Base-by-base conservation (phyloP, 2,113 vertebrate species). In the Acrocephalus kingi region DNA sequence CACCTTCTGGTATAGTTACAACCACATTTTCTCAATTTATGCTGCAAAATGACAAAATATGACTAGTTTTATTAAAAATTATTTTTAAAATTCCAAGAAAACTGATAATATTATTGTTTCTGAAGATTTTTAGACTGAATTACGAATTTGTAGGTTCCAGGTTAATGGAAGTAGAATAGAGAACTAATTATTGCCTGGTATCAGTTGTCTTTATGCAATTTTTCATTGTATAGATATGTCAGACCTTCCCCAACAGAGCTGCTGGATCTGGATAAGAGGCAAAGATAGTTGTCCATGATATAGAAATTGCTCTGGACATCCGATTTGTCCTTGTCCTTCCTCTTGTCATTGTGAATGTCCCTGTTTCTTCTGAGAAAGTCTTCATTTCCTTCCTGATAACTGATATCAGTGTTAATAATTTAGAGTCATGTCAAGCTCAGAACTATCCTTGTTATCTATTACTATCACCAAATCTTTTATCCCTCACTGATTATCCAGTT, bases 1-100 rank as follows among this genome's bases (percentile, higher is more conserved):
- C 99, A 18, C 99, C 99, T 66, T 68, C 98, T 97, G 99, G 99
- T 99, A 97, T 39, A 25, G 35, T 77, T 71, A 59, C 74, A 75
- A n/a, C 15, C 8, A 3, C 13, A 6, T 45, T 67, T 67, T 69
- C 68, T 28, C 80, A 16, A 45, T 72, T 67, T 45, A 7, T 52
- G 6, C 28, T 91, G 20, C 28, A 84, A 83, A 84, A 51, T 64
- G 22, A 49, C 55, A 93, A 81, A 75, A 62, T 24, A 39, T 18
- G 13, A 23, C 30, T 27, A 8, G 8, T 31, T 37, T 61, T 28
- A 59, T 43, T 64, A 9, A 76, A 61, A 49, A 11, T 11, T 15
- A 13, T 33, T 56, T 77, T 11, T 0, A 23, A 64, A 62, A 1
- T 19, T 61, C 21, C 11, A 39, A 61, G 17, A 73, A 15, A 72